Percentiles rank a stretch among this genome's conserved stretches.
Evolutionary conservation across 2,888 invertebrate species (phyloP).

Genomic region (Phymatocera aterrima): DNA sequence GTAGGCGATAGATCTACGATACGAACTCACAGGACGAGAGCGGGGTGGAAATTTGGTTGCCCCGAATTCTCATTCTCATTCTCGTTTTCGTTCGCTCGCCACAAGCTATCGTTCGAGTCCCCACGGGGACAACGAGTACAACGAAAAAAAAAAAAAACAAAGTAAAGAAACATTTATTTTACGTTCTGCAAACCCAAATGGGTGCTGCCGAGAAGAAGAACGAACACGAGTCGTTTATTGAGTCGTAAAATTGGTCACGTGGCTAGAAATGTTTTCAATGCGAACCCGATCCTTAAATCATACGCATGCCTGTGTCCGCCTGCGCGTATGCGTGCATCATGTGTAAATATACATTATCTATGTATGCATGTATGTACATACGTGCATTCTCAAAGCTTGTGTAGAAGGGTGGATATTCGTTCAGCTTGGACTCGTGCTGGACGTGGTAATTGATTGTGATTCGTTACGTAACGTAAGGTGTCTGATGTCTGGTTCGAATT

Average conservation of each 20-base stretch:
- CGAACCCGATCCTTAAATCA: too few species aligned
- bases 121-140: background rate
- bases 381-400: background rate
- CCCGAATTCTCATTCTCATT: too few species aligned
- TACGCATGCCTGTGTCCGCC: too few species aligned
- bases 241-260: conserved; percentile 69
- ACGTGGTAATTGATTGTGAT: conserved; percentile 52
- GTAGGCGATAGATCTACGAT: too few species aligned
- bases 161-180: too few species aligned
- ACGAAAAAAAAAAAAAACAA: background rate
- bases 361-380: conserved; percentile 27
- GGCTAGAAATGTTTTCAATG: conserved; percentile 64
- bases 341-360: background rate
- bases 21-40: too few species aligned
- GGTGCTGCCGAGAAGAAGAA: conserved; percentile 21
- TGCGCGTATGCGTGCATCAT: background rate
- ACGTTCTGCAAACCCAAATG: conserved; percentile 38
- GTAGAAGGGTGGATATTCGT: background rate
- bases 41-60: background rate
- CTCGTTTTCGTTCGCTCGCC: background rate
- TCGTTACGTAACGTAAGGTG: conserved; percentile 55
- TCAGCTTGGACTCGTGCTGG: background rate
- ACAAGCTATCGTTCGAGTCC: background rate
- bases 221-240: conserved; percentile 60
- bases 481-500: conserved; percentile 35